These are phyloP conservation scores for Cygnus atratus DNA, from an alignment of 2,113 vertebrate genomes.

Conservation along the genomic window DNA sequence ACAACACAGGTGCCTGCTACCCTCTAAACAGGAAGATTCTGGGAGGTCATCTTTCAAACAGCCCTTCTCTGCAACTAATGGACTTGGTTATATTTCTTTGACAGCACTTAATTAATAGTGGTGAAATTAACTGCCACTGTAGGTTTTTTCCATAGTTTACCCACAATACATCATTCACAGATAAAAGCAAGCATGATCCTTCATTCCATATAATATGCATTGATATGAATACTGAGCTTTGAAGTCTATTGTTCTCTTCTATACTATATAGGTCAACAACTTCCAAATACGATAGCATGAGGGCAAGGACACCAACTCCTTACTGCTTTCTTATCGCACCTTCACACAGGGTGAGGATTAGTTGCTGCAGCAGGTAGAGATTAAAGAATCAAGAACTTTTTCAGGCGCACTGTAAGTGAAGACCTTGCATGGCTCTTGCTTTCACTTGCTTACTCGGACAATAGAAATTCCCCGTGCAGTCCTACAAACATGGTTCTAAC, in stretches of 20 bases:
- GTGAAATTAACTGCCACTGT: not conserved
- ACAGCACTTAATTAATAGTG: not conserved
- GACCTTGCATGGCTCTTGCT: not conserved
- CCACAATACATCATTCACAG: not conserved
- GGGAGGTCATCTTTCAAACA: not conserved
- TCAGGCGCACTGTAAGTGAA: not conserved
- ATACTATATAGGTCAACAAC: not conserved
- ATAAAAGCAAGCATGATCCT: not conserved
- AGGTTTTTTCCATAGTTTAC: not conserved
- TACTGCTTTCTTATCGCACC: not conserved
- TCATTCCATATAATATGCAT: not conserved
- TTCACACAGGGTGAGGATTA: not conserved
- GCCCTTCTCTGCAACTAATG: fast-evolving
- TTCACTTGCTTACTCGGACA: not conserved
- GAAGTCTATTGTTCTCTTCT: not conserved
- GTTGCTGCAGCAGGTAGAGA: not conserved
- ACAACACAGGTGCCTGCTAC: not conserved
- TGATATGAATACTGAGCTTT: not conserved
- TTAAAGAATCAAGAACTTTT: not conserved
- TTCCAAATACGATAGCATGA: not conserved
- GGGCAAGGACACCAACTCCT: not conserved
- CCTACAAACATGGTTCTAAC: not conserved
- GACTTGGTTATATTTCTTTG: not conserved
- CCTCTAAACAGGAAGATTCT: not conserved
- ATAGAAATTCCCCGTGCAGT: not conserved